phyloP scores from a whole-genome alignment of 23 tunicate genomes.

The Styela plicata region DNA sequence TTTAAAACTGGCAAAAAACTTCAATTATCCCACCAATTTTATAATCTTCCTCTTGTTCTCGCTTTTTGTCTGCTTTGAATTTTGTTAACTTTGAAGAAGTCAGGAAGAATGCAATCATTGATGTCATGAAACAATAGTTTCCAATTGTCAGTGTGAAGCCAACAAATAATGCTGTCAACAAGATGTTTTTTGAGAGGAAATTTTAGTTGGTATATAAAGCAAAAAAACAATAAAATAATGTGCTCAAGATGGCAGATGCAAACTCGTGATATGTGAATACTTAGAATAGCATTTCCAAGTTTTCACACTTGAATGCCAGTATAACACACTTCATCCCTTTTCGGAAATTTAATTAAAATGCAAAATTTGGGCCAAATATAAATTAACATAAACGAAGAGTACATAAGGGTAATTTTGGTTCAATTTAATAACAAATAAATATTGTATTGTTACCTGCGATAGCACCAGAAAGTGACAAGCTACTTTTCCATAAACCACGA shows the following conservation, averaged over 20 bases:
- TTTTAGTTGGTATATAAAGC: background rate
- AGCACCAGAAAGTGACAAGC: constrained; percentile 61
- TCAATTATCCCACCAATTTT: constrained; percentile 1
- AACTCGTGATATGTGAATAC: constrained; percentile 4
- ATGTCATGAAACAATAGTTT: constrained; percentile 42
- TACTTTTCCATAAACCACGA: constrained; percentile 37
- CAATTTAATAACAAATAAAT: too few relatives aligned
- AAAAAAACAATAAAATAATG: background rate
- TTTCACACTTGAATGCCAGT: too few relatives aligned
- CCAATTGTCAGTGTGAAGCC: constrained; percentile 70
- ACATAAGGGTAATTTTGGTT: too few relatives aligned
- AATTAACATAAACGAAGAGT: too few relatives aligned
- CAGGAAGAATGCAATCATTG: constrained; percentile 50
- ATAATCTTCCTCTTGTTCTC: constrained; percentile 56
- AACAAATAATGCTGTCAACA: constrained; percentile 59
- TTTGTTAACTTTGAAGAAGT: constrained; percentile 75
- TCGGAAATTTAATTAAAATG: too few relatives aligned
- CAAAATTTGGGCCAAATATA: too few relatives aligned
- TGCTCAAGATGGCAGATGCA: background rate
- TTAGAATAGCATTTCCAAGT: too few relatives aligned
- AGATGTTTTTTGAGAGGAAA: background rate
- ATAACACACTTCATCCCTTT: too few relatives aligned
- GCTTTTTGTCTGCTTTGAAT: constrained; percentile 50
- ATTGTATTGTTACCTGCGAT: constrained; percentile 79
- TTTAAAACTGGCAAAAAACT: too few relatives aligned